These are phyloP conservation scores for Synergus gifuensis DNA, from an alignment of 2,888 invertebrate genomes.

Conservation along the genomic window DNA sequence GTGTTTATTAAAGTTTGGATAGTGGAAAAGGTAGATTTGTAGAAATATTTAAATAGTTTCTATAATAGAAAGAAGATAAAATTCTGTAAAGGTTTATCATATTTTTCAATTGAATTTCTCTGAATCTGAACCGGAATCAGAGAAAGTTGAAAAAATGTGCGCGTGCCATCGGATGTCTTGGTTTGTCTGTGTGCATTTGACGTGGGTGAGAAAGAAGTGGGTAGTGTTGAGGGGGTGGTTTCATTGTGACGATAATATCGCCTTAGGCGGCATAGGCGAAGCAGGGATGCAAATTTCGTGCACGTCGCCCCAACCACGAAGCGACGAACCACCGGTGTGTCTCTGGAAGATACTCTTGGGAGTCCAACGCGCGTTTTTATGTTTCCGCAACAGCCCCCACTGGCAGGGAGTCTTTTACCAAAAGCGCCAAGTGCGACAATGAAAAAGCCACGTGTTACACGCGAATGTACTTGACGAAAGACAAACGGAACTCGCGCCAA, in stretches of 20 bases:
- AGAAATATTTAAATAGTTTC: no score
- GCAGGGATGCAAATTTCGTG: slow-evolving; percentile 67
- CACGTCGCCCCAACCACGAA: slow-evolving; percentile 43
- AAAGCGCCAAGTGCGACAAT: slow-evolving; percentile 36
- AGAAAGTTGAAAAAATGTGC: neutral
- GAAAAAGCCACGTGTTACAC: slow-evolving; percentile 39
- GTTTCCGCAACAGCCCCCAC: slow-evolving; percentile 6
- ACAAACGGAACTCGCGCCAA: slow-evolving; percentile 31
- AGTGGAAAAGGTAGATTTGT: neutral
- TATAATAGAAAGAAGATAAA: no score
- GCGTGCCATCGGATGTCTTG: slow-evolving; percentile 4
- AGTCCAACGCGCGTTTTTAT: slow-evolving; percentile 43
- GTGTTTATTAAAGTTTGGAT: neutral
- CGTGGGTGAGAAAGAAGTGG: slow-evolving; percentile 31
- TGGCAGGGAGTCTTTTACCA: slow-evolving; percentile 19
- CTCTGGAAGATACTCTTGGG: slow-evolving; percentile 29
- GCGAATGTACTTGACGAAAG: slow-evolving; percentile 31
- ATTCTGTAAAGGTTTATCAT: neutral
- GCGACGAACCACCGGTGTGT: slow-evolving; percentile 17
- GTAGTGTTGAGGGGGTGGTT: slow-evolving; percentile 59
- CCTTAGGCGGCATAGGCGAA: slow-evolving; percentile 73
- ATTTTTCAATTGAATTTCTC: neutral
- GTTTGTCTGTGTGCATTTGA: neutral
- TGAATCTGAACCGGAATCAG: neutral
- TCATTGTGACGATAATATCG: slow-evolving; percentile 75